Percentiles rank a stretch among this genome's conserved stretches.
Evolutionary conservation across 2,888 invertebrate genomes (phyloP).

Genomic region (Catocala nupta): DNA sequence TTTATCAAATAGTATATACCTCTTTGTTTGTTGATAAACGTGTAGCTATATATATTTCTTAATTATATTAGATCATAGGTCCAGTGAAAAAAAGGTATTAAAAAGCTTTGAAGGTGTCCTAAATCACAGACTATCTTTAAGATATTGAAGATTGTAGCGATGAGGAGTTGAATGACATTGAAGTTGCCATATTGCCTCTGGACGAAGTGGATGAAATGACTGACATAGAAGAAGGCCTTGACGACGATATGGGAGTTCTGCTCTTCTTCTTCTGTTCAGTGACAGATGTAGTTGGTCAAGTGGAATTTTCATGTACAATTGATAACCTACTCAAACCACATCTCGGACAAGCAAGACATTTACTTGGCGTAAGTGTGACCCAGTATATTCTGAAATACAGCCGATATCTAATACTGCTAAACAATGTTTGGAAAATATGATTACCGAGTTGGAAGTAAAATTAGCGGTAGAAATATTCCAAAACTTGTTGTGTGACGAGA

Average conservation of each 20-base stretch:
- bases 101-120: neutral
- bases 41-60: neutral
- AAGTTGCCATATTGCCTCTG: too few species aligned
- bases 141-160: slow-evolving; percentile 12
- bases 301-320: too few species aligned
- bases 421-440: neutral
- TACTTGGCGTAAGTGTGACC: slow-evolving; percentile 6
- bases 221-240: too few species aligned
- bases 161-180: slow-evolving; percentile 15
- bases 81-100: slow-evolving; percentile 2
- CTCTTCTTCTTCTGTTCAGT: too few species aligned
- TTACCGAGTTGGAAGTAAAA: neutral
- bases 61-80: neutral
- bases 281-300: too few species aligned
- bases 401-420: neutral
- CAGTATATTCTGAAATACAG: neutral
- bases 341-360: too few species aligned
- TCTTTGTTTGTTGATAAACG: neutral
- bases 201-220: neutral
- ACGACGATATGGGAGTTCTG: too few species aligned
- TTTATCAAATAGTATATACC: too few species aligned
- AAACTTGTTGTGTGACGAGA: too few species aligned
- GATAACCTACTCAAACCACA: too few species aligned
- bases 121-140: slow-evolving; percentile 3
- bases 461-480: too few species aligned